Conservation (phyloP, 2,113 vertebrate genomes). For the Catharus minimus region DNA sequence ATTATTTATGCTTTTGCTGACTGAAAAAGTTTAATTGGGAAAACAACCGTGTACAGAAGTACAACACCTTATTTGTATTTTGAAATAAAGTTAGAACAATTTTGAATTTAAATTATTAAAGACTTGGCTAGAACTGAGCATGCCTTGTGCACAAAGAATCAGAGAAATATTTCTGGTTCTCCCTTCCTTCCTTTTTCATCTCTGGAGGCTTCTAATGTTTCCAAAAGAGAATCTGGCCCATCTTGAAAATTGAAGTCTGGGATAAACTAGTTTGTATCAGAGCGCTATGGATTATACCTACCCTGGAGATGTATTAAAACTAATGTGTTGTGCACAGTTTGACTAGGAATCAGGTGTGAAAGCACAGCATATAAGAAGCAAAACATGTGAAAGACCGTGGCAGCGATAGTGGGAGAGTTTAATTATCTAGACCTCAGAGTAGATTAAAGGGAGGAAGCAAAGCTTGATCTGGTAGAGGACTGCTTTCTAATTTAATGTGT, state of each 20-base stretch:
- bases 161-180: not conserved
- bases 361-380: not conserved
- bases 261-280: not conserved
- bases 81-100: not conserved
- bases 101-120: not conserved
- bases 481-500: constrained; percentile 65
- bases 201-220: not conserved
- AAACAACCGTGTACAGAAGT: not conserved
- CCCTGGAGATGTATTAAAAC: not conserved
- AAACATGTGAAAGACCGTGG: constrained; percentile 12
- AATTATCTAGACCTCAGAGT: constrained; percentile 59
- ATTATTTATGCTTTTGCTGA: not conserved
- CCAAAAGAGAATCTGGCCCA: not conserved
- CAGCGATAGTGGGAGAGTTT: constrained; percentile 36
- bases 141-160: not conserved
- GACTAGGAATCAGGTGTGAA: not conserved
- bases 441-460: constrained; percentile 57
- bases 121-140: not conserved
- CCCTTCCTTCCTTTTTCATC: not conserved
- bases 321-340: not conserved
- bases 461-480: constrained; percentile 35
- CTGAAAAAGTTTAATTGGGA: not conserved
- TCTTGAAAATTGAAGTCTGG: not conserved
- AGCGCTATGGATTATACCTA: not conserved
- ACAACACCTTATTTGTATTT: not conserved